A percentile compares a stretch with the other conserved stretches of the same genome.
Evolutionary conservation across 2,113 vertebrate species (phyloP).

Genomic region (Lepus americanus): DNA sequence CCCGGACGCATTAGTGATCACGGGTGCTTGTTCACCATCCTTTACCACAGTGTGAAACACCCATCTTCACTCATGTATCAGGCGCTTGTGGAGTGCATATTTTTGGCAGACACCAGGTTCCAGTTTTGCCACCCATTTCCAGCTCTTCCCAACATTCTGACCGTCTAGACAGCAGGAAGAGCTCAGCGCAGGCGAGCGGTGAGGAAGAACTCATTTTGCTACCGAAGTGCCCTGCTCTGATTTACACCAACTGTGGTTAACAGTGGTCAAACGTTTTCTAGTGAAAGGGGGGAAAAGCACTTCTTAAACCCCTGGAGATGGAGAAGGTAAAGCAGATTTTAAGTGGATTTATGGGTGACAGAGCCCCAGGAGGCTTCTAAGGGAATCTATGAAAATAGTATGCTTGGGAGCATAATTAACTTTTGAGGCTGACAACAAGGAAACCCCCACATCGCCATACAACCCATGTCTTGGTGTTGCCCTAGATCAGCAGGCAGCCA

Average conservation of each 20-base stretch:
- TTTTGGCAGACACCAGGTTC: not conserved
- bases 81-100: not conserved
- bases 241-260: not conserved
- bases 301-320: not conserved
- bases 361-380: not conserved
- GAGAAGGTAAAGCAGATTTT: not conserved
- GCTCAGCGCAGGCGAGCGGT: not conserved
- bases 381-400: not conserved
- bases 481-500: too few relatives aligned
- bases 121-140: not conserved
- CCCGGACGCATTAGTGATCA: not conserved
- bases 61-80: not conserved
- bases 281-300: not conserved
- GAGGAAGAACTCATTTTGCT: not conserved
- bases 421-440: conserved; percentile 1
- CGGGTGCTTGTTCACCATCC: too few relatives aligned
- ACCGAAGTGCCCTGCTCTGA: not conserved
- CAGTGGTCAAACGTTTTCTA: not conserved
- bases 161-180: not conserved
- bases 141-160: not conserved
- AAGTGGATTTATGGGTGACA: not conserved
- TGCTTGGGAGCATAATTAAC: not conserved
- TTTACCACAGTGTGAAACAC: not conserved
- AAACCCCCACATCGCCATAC: not conserved
- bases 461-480: not conserved